Conservation (phyloP, 2,888 invertebrate genomes). For the Lepeophtheirus nordmannii region DNA sequence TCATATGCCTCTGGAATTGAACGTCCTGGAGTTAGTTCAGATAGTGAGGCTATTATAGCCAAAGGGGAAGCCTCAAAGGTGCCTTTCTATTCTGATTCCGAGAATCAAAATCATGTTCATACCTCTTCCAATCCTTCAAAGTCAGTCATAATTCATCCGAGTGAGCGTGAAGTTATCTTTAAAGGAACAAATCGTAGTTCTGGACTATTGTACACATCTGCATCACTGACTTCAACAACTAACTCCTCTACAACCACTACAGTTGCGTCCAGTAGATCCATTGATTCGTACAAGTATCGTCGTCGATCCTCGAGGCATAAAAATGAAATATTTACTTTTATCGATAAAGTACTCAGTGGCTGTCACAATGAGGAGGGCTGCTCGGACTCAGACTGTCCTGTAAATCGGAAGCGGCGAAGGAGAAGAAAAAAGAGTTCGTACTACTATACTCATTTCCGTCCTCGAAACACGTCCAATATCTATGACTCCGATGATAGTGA, state of each 20-base stretch:
- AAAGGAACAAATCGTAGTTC: constrained; percentile 1
- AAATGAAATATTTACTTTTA: constrained; percentile 18
- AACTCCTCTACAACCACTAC: not conserved
- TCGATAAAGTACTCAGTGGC: constrained; percentile 14
- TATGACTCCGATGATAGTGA: not conserved
- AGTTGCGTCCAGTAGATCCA: not conserved
- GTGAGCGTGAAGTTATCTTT: constrained; percentile 10
- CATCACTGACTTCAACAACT: not conserved
- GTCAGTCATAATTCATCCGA: not conserved
- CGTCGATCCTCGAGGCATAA: not conserved
- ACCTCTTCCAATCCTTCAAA: not conserved
- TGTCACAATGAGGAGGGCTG: constrained; percentile 7
- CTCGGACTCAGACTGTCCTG: constrained; percentile 1
- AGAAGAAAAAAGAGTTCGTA: not conserved
- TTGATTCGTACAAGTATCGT: not conserved
- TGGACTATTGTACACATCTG: not conserved
- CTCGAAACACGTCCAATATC: not conserved
- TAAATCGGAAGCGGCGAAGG: not conserved
- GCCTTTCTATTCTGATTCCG: constrained; percentile 14
- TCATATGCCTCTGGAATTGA: constrained; percentile 5
- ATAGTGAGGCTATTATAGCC: constrained; percentile 3
- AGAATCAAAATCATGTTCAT: not conserved
- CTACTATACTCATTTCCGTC: constrained; percentile 2
- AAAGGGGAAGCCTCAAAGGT: constrained; percentile 3
- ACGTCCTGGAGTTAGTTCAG: constrained; percentile 4